Conservation (phyloP, 2,113 vertebrate genomes). For the human region GRCh38 chr2:63468501-63469000, state of each 20-base stretch:
- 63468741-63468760: neutral
- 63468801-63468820: neutral
- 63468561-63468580: neutral
- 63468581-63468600: neutral
- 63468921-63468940: constrained; percentile 10
- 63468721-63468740: neutral
- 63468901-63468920: neutral
- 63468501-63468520: neutral
- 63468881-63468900: neutral
- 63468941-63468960: neutral
- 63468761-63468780: neutral
- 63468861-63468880: neutral
- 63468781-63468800: neutral
- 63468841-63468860: neutral
- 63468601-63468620: neutral
- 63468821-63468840: neutral
- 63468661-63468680: neutral
- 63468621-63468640: neutral
- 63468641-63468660: neutral
- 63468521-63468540: neutral
- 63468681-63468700: neutral
- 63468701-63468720: neutral
- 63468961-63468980: neutral
- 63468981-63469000: neutral
- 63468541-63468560: neutral